Conservation (phyloP, 2,888 invertebrate species). For the Tipula confusa region DNA sequence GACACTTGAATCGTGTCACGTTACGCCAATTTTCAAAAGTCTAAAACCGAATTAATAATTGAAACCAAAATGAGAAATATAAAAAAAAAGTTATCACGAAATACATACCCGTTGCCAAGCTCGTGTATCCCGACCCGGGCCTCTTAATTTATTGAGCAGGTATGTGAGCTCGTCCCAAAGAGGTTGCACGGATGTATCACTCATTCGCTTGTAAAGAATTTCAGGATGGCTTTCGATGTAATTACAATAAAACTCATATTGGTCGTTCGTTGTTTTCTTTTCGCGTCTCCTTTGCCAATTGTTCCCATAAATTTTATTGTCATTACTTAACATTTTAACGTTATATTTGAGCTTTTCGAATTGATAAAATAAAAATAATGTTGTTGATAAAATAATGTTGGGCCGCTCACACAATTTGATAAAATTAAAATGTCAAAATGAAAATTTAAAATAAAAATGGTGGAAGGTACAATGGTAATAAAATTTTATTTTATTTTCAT, state of each 20-base stretch:
- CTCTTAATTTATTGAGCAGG: background rate
- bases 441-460: slow-evolving; percentile 15
- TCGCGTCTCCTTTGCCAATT: background rate
- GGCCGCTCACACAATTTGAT: background rate
- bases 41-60: background rate
- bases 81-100: background rate
- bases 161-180: background rate
- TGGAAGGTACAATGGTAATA: background rate
- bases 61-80: background rate
- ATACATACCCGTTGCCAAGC: background rate
- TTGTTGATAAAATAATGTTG: too few species aligned
- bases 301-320: background rate
- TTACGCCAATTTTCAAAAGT: slow-evolving; percentile 20
- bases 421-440: slow-evolving; percentile 13
- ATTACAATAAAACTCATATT: background rate
- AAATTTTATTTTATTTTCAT: background rate
- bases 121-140: background rate
- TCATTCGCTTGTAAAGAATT: background rate
- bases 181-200: background rate
- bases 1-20: background rate
- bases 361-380: background rate
- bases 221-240: background rate
- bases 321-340: background rate
- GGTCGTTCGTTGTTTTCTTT: background rate
- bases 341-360: background rate